Evolutionary conservation across 2,888 invertebrate genomes (phyloP), one percentile per base, ranked within the genome.

Genomic region (Panopea generosa): DNA sequence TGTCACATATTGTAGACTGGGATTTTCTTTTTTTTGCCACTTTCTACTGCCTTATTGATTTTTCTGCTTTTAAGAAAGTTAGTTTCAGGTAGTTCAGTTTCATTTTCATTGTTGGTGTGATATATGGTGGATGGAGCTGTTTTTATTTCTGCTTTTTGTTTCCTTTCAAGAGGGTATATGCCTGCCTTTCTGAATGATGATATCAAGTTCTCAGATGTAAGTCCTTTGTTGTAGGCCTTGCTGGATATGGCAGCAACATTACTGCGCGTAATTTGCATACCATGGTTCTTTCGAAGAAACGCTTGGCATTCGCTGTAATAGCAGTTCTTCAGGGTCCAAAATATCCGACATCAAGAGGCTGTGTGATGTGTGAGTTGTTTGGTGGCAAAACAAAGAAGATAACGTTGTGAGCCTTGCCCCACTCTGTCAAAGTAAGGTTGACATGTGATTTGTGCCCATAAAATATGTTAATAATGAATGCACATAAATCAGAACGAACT

Each of bases 391-490:
- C 47, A 49, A 59, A 70, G 22, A 6, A 71, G 49, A 24, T 53
- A 59, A 4, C 67, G 56, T n/a, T n/a, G n/a, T n/a, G n/a, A n/a
- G n/a, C n/a, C n/a, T n/a, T n/a, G n/a, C n/a, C n/a, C n/a, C n/a
- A n/a, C n/a, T n/a, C n/a, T n/a, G n/a, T n/a, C n/a, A n/a, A n/a
- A n/a, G n/a, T n/a, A n/a, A n/a, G n/a, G 14, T 66, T 70, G 0
- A 70, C 27, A 49, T 70, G 73, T 27, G 70, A 78, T 38, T 62
- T 66, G 50, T 73, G 73, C 0, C 70, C 70, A 62, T 73, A 69
- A 49, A 70, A 73, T 7, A 77, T n/a, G n/a, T n/a, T n/a, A n/a
- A n/a, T n/a, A n/a, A n/a, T n/a, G n/a, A n/a, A n/a, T n/a, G n/a
- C n/a, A n/a, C n/a, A n/a, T n/a, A n/a, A n/a, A n/a, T n/a, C n/a